Evolutionary conservation across 2,113 vertebrate species (phyloP), one percentile per base, ranked within the genome.

Genomic region (Forbesichthys agassizii): DNA sequence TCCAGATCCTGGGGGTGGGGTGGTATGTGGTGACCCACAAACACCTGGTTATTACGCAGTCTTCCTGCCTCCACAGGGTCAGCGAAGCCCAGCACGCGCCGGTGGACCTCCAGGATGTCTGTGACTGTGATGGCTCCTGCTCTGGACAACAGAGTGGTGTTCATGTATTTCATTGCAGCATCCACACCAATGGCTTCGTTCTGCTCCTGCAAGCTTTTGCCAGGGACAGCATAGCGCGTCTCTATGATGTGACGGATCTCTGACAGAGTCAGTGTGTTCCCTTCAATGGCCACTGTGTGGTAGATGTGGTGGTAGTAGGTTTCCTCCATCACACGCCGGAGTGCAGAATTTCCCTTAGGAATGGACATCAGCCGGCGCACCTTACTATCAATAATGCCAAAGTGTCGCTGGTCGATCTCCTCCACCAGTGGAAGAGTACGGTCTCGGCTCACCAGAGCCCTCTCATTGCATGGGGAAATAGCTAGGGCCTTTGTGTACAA

Each of bases 251-350:
- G 96, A 9, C 97, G 88, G 65, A 99, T 99, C 78, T 99, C 98
- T 0, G 98, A 95, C 1, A 99, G 89, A 0, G 96, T 96, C 69
- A 99, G 91, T 0, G 98, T 99, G 92, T 95, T 99, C n/a, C 98
- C 98, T 78, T 99, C 98, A 0, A 99, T 98, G 1, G 98, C 98
- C 2, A 99, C 98, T 0, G 97, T 99, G 93, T 99, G 98, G 88
- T 99, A 98, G 82, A 99, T 97, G 88, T 99, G 97, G 79, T 99
- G 97, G 75, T 98, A 99, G 78, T 99, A 99, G 0, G 96, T 96
- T 74, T 99, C 98, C 78, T 99, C 96, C 96, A 98, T 95, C 75
- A 99, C 95, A 0, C 98, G 71, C 5, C 95, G 94, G 56, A 99
- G 93, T 0, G 95, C 98, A 0, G 96, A 95, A 73, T 91, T 98